phyloP scores from a whole-genome alignment of 2,797 vertebrate species.

The Mormyrops attenuatus region DNA sequence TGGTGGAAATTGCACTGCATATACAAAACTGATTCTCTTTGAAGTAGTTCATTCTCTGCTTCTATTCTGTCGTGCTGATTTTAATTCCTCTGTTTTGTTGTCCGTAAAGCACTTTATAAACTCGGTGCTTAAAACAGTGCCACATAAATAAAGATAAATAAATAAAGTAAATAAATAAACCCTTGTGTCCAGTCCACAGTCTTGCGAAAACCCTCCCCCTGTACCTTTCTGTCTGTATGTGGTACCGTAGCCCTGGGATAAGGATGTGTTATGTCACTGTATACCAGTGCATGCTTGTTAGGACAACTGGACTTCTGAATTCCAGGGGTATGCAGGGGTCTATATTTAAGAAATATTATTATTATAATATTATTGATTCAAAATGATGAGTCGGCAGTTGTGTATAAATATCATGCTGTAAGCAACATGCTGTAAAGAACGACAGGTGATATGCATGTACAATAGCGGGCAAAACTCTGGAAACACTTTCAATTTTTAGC shows the following conservation, averaged over 20 bases:
- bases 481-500: no score
- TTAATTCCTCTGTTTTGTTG: neutral
- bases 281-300: neutral
- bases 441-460: neutral
- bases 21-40: slow-evolving; percentile 1
- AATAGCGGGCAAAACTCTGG: no score
- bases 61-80: neutral
- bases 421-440: neutral
- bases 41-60: neutral
- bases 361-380: neutral
- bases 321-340: neutral
- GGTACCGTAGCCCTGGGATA: neutral
- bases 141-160: no score
- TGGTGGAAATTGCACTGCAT: slow-evolving; percentile 16
- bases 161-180: no score
- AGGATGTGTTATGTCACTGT: neutral
- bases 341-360: neutral
- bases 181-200: no score
- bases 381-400: neutral
- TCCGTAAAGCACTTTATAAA: no score
- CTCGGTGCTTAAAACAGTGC: no score
- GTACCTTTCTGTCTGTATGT: no score
- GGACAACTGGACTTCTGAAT: neutral
- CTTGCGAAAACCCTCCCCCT: no score
- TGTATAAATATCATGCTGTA: neutral